Base-by-base conservation (phyloP, 2,888 invertebrate species). In the Metellina segmentata region DNA sequence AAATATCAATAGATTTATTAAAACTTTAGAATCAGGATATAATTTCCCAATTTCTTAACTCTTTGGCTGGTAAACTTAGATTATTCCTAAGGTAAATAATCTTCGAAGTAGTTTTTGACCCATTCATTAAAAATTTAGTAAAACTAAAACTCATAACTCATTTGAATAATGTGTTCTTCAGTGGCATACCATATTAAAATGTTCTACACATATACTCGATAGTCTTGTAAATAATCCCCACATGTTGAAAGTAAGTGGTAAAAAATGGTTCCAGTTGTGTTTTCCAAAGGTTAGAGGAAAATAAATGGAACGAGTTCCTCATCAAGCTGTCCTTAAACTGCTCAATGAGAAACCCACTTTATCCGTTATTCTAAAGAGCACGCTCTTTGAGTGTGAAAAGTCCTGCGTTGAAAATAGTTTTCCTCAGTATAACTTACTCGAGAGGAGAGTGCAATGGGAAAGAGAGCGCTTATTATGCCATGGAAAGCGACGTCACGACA, bases 331-430 rank as follows among this genome's bases (percentile, higher is more conserved):
- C 79, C 79, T 61, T 61, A 79, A 79, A 79, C 34, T 20, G 79
- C 61, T 61, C 79, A 69, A 79, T 79, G 79, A 16, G 48, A 13
- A 61, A n/a, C 16, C n/a, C 82, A 52, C 75, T 61, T 85, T 75
- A 34, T 61, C 85, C 61, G n/a, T 75, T 75, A 61, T 74, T 83
- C 72, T 72, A 19, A 13, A 49, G 72, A 51, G 51, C 51, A 34
- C 34, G 48, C 85, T 13, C 82, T 71, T 49, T 71, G 51, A 74
- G 85, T 74, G 74, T 53, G 53, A 89, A 89, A 89, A 89, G 89
- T 82, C 89, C 77, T 72, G 82, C 77, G 89, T 89, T 89, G 89
- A 89, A 82, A 89, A 89, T 89, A 89, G 82, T 89, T 89, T 89
- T 83, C 88, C 70, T 77, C 82, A n/a, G 78, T 77, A 89, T 89